phyloP scores from a whole-genome alignment of 2,888 invertebrate species.

The Oegoconia quadripuncta region DNA sequence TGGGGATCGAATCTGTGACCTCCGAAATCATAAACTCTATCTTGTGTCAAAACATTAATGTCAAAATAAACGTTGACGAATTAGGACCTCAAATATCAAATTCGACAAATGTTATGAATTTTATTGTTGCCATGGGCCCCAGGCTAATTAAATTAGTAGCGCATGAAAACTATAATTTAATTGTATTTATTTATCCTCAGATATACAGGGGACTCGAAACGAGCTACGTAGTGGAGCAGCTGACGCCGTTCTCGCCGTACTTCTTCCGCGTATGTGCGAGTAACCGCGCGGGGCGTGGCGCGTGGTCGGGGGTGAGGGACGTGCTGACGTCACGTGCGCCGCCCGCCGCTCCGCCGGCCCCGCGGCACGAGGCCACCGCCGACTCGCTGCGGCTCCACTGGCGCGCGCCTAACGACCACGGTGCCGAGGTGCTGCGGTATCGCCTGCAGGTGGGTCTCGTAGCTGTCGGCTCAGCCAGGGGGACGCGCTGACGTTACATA shows the following conservation, averaged over 20 bases:
- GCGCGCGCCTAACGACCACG: conserved; percentile 87
- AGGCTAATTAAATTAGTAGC: too few relatives aligned
- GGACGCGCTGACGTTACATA: too few relatives aligned
- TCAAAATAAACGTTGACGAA: too few relatives aligned
- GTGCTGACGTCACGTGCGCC: conserved; percentile 89
- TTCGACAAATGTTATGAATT: too few relatives aligned
- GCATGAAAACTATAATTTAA: too few relatives aligned
- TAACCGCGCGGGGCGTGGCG: conserved; percentile 89
- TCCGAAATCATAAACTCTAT: too few relatives aligned
- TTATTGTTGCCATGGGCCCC: too few relatives aligned
- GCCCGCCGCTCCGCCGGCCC: conserved; percentile 82
- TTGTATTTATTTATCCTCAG: too few relatives aligned
- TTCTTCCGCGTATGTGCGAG: conserved; percentile 89
- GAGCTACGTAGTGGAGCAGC: conserved; percentile 83
- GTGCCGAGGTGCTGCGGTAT: conserved; percentile 87
- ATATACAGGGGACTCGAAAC: conserved; percentile 82
- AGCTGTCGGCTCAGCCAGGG: too few relatives aligned
- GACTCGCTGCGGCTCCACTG: conserved; percentile 85
- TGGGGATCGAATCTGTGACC: too few relatives aligned
- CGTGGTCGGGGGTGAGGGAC: conserved; percentile 83
- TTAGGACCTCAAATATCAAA: too few relatives aligned
- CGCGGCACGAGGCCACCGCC: conserved; percentile 82
- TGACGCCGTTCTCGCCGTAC: conserved; percentile 89
- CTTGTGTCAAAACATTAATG: too few relatives aligned
- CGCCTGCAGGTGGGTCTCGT: conserved; percentile 82